Conservation (phyloP, 2,113 vertebrate genomes). For the Ictidomys tridecemlineatus region DNA sequence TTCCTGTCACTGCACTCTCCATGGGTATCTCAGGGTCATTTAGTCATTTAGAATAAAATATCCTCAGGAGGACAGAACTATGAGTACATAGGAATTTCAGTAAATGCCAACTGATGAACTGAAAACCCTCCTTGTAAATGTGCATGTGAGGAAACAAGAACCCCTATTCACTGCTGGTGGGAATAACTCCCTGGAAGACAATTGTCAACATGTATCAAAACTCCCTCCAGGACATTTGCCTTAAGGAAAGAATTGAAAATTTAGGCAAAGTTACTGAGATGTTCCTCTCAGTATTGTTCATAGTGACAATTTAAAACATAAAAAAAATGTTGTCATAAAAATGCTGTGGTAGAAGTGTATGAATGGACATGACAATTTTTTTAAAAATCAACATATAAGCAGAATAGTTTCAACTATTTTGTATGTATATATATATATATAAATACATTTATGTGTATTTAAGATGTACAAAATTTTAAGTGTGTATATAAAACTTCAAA, state of each 20-base stretch:
- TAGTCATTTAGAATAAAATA: conserved; percentile 1
- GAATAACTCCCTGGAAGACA: not conserved
- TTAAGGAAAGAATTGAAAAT: conserved; percentile 50
- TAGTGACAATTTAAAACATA: not conserved
- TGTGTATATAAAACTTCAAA: not conserved
- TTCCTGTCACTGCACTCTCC: not conserved
- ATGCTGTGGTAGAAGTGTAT: not conserved
- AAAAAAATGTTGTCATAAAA: conserved; percentile 25
- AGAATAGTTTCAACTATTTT: not conserved
- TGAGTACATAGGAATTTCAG: not conserved
- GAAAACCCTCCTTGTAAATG: not conserved
- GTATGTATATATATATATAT: not conserved
- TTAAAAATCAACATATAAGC: conserved; percentile 21
- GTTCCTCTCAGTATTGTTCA: not conserved
- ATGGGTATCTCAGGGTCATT: not conserved
- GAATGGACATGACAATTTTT: not conserved
- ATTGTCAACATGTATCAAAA: not conserved
- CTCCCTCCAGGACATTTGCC: conserved; percentile 12
- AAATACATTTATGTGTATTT: not conserved
- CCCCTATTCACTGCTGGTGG: not conserved
- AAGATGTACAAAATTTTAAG: not conserved
- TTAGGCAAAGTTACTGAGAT: conserved; percentile 14
- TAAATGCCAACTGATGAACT: not conserved
- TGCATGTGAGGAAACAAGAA: not conserved
- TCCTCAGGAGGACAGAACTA: not conserved